Evolutionary conservation across 2,797 vertebrate genomes (phyloP).

Genomic region (Brachyalestes nurse): DNA sequence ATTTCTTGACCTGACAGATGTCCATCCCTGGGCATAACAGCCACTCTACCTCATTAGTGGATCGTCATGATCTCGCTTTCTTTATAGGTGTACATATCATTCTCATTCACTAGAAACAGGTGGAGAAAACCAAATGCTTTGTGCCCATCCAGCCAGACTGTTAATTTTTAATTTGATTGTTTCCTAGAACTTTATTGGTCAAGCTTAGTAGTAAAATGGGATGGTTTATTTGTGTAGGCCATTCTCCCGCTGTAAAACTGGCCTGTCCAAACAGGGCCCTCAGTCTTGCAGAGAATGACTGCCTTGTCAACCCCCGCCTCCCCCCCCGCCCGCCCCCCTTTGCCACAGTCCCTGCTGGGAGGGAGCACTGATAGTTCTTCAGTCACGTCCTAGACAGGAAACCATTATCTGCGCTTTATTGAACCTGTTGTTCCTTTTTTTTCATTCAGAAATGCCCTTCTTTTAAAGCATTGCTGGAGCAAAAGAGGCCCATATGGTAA

Average conservation of each 20-base stretch:
- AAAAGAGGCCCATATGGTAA: constrained; percentile 52
- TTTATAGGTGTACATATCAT: constrained; percentile 29
- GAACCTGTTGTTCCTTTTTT: constrained; percentile 56
- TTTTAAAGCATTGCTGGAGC: constrained; percentile 28
- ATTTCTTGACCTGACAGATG: constrained; percentile 6
- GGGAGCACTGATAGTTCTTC: constrained; percentile 45
- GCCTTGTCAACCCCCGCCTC: constrained; percentile 41
- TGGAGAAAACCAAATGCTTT: constrained; percentile 34
- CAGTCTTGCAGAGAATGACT: constrained; percentile 38
- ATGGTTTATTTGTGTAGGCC: constrained; percentile 54
- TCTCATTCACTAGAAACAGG: not conserved
- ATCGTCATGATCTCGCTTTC: constrained; percentile 3
- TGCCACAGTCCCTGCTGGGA: constrained; percentile 44
- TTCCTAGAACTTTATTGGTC: constrained; percentile 53
- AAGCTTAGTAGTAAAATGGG: constrained; percentile 52
- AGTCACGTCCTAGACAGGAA: constrained; percentile 56
- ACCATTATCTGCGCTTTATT: constrained; percentile 59
- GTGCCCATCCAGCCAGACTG: constrained; percentile 35
- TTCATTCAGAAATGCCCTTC: constrained; percentile 42
- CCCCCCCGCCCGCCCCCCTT: not conserved
- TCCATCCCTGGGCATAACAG: constrained; percentile 23
- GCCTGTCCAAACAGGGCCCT: constrained; percentile 53
- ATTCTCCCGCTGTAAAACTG: constrained; percentile 50
- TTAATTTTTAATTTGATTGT: constrained; percentile 58
- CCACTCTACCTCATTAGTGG: constrained; percentile 12